phyloP scores from a whole-genome alignment of 2,888 invertebrate species.

The Oscheius myriophilus region DNA sequence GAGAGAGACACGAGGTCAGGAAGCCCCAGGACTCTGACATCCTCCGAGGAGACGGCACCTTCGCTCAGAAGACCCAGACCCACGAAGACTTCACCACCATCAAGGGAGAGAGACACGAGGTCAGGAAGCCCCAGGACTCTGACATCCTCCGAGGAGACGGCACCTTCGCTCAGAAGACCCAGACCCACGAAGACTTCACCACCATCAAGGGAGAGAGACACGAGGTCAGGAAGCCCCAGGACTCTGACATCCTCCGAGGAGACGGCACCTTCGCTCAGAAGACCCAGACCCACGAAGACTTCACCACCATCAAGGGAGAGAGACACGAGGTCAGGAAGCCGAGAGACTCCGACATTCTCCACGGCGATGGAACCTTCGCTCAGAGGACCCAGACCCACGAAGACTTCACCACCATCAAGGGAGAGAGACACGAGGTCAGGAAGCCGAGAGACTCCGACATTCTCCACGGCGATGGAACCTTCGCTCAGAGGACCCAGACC shows the following conservation, averaged over 20 bases:
- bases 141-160: slow-evolving; percentile 8
- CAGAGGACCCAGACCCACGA: slow-evolving; percentile 10
- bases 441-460: slow-evolving; percentile 7
- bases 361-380: slow-evolving; percentile 7
- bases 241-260: slow-evolving; percentile 4
- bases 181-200: slow-evolving; percentile 15
- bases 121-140: slow-evolving; percentile 12
- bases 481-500: slow-evolving; percentile 4
- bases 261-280: slow-evolving; percentile 4
- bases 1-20: slow-evolving; percentile 4
- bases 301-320: slow-evolving; percentile 1
- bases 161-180: slow-evolving; percentile 1
- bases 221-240: slow-evolving; percentile 10
- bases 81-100: slow-evolving; percentile 8
- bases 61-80: slow-evolving; percentile 2
- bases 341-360: slow-evolving; percentile 1
- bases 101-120: slow-evolving; percentile 5
- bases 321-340: slow-evolving; percentile 5
- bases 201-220: neutral
- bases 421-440: slow-evolving; percentile 4
- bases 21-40: slow-evolving; percentile 13
- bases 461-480: slow-evolving; percentile 10
- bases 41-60: slow-evolving; percentile 2
- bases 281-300: slow-evolving; percentile 16
- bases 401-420: slow-evolving; percentile 5